Conservation (phyloP, 2,888 invertebrate genomes). For the Drosophila heteroneura region DNA sequence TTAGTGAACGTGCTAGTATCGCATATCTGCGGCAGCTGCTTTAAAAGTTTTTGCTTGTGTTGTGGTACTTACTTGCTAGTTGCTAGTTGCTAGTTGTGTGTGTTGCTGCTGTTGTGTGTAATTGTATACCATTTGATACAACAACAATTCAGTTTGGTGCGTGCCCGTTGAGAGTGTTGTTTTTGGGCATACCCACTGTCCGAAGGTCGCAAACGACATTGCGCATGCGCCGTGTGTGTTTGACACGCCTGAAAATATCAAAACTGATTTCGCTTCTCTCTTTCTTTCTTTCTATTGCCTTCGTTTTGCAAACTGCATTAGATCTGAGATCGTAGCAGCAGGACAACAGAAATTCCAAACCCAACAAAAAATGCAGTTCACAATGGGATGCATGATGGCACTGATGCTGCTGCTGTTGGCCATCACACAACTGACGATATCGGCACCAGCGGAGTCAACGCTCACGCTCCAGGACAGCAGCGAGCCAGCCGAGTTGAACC, state of each 20-base stretch:
- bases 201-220: constrained; percentile 30
- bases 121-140: constrained; percentile 16
- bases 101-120: constrained; percentile 16
- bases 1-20: constrained; percentile 85
- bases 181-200: constrained; percentile 12
- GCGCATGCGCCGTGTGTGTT: constrained; percentile 28
- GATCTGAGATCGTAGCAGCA: constrained; percentile 7
- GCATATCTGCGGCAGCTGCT: constrained; percentile 71
- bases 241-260: constrained; percentile 1
- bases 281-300: not conserved
- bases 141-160: constrained; percentile 33
- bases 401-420: constrained; percentile 53
- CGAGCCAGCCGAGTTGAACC: constrained; percentile 79
- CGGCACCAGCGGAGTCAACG: constrained; percentile 65
- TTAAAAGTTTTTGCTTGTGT: constrained; percentile 23
- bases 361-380: constrained; percentile 74
- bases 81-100: constrained; percentile 22
- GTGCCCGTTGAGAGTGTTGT: constrained; percentile 25
- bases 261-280: constrained; percentile 12
- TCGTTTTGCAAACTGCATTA: constrained; percentile 2
- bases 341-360: not conserved
- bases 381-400: constrained; percentile 64
- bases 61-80: constrained; percentile 8
- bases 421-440: constrained; percentile 33
- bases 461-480: constrained; percentile 67